A percentile compares a stretch with the other conserved stretches of the same genome.
Conservation (phyloP, 2,113 vertebrate species). For the Cervus canadensis region DNA sequence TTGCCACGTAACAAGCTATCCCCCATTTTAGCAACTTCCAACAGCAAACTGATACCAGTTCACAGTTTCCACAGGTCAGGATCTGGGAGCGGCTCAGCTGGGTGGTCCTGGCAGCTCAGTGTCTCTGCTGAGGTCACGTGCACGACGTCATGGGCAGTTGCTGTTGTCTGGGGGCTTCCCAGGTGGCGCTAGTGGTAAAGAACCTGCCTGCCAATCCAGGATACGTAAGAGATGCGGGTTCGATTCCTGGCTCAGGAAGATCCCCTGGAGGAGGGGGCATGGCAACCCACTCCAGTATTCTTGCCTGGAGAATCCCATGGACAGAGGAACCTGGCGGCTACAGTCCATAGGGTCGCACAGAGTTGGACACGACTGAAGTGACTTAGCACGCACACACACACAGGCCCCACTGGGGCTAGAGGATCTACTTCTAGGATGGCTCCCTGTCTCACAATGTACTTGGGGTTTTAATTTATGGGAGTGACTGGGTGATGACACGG, state of each 20-base stretch:
- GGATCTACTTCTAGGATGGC: background rate
- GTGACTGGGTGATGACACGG: background rate
- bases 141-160: background rate
- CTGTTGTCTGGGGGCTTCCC: background rate
- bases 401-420: background rate
- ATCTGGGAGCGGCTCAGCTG: background rate
- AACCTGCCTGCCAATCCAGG: background rate
- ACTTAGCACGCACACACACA: background rate
- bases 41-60: background rate
- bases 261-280: background rate
- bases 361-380: background rate
- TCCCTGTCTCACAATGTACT: background rate
- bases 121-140: background rate
- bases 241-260: background rate
- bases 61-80: background rate
- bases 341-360: background rate
- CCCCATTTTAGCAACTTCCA: background rate
- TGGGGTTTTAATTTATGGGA: background rate
- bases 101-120: background rate
- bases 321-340: background rate
- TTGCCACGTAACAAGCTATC: background rate
- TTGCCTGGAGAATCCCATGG: background rate
- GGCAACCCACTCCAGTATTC: background rate
- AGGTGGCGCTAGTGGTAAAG: background rate
- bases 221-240: background rate